phyloP scores from a whole-genome alignment of 2,113 vertebrate genomes.

The Daboia siamensis region DNA sequence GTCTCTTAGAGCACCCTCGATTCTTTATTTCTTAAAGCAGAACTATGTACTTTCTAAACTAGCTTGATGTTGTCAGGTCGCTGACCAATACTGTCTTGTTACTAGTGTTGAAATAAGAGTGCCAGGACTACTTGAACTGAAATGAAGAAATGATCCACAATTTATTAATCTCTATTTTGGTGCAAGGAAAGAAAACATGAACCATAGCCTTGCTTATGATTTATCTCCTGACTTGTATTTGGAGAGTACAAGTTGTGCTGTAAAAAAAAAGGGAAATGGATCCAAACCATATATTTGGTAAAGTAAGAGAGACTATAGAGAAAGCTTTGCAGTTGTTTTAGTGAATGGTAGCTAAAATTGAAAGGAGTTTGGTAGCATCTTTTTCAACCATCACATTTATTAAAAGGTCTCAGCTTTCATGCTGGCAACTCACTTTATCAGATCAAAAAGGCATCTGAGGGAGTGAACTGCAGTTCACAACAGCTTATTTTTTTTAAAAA shows the following conservation, averaged over 20 bases:
- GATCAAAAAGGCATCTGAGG: background rate
- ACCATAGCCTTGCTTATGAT: background rate
- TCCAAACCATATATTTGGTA: background rate
- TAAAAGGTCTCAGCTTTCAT: background rate
- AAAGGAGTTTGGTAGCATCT: background rate
- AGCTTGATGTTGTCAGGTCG: background rate
- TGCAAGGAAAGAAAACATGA: background rate
- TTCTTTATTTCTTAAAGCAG: background rate
- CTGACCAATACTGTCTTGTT: background rate
- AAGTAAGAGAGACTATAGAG: background rate
- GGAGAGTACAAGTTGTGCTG: background rate
- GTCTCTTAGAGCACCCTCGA: background rate
- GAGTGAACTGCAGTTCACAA: background rate
- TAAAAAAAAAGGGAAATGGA: background rate
- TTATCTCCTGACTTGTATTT: background rate
- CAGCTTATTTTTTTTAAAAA: background rate
- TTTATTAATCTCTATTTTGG: background rate
- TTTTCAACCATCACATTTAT: background rate
- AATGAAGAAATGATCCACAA: background rate
- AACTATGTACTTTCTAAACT: background rate
- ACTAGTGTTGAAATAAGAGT: background rate
- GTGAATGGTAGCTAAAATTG: no score
- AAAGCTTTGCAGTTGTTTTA: background rate
- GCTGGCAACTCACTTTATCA: background rate
- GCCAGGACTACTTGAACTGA: background rate